Conservation (phyloP, 2,113 vertebrate genomes). For the Noturus placidus region DNA sequence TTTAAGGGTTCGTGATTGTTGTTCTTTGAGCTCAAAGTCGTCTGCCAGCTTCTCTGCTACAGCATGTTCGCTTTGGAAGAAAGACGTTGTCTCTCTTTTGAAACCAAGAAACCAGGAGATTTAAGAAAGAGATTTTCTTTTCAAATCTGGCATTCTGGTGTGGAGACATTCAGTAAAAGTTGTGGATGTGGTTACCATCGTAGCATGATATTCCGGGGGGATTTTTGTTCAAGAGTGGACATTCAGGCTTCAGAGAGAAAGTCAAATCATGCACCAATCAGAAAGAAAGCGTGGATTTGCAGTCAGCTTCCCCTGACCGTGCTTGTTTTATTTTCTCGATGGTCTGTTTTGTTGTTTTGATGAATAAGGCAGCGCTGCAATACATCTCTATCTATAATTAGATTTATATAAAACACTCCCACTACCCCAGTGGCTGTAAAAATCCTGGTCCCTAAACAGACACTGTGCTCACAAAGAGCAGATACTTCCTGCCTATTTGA, state of each 20-base stretch:
- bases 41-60: conserved; percentile 33
- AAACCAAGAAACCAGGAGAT: not conserved
- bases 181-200: conserved; percentile 19
- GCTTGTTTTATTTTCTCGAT: not conserved
- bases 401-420: conserved; percentile 38
- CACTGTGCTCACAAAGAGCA: conserved; percentile 8
- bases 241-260: conserved; percentile 20
- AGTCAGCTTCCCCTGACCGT: not conserved
- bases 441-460: conserved; percentile 32
- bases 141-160: conserved; percentile 15
- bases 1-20: not conserved
- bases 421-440: conserved; percentile 2
- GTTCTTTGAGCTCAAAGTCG: conserved; percentile 36
- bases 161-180: conserved; percentile 51
- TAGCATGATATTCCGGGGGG: not conserved
- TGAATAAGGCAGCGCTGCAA: conserved; percentile 50
- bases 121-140: not conserved
- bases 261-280: not conserved
- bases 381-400: conserved; percentile 36
- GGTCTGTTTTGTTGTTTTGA: conserved; percentile 3
- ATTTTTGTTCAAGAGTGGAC: conserved; percentile 34
- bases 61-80: conserved; percentile 28
- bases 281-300: not conserved
- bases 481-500: not conserved
- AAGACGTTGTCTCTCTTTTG: not conserved